Base-by-base conservation (phyloP, 2,888 invertebrate genomes). In the Drosophila niveifrons region DNA sequence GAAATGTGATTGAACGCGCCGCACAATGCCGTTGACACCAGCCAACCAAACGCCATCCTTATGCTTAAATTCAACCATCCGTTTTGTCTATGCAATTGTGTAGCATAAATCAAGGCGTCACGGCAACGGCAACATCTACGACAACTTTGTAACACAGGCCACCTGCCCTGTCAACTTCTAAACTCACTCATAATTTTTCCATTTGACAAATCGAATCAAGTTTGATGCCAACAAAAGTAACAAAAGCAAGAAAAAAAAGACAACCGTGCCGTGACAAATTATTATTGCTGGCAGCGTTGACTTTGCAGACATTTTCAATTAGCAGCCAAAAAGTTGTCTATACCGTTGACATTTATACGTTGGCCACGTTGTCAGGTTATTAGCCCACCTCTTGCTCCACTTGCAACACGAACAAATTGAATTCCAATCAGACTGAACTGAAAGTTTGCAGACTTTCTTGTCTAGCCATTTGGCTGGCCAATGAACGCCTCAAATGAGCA, bases 1-100 rank as follows among this genome's bases (percentile, higher is more conserved):
- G 85, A 89, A 89, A 75, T 89, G 82, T 85, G 85, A 85, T 89
- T 84, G 85, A 85, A 86, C 80, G 86, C 70, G 57, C 57, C 63
- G 18, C 68, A 62, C 74, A 67, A 47, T 66, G 51, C 39, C 66
- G 76, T 61, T 69, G 70, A 56, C 82, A 57, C 46, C 23, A 28
- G 11, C 13, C 36, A 11, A 10, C 18, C 23, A 6, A 23, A 23
- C 23, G 23, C 23, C 13, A n/a, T 1, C 36, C n/a, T 13, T 8
- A 13, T 9, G 44, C 34, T 29, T 29, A 50, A 15, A 8, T 15
- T 41, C 39, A 41, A 41, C 39, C 39, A 15, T 15, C 13, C 13
- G 13, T 39, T 39, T 47, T 41, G 39, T 50, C 10, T 11, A 8
- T 15, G 29, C 57, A 64, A 58, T 17, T 48, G 50, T 51, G 50